Evolutionary conservation across 1,140 invertebrate species (phyloP), one percentile per base, ranked within the genome.

Genomic region (Sinella curviseta): DNA sequence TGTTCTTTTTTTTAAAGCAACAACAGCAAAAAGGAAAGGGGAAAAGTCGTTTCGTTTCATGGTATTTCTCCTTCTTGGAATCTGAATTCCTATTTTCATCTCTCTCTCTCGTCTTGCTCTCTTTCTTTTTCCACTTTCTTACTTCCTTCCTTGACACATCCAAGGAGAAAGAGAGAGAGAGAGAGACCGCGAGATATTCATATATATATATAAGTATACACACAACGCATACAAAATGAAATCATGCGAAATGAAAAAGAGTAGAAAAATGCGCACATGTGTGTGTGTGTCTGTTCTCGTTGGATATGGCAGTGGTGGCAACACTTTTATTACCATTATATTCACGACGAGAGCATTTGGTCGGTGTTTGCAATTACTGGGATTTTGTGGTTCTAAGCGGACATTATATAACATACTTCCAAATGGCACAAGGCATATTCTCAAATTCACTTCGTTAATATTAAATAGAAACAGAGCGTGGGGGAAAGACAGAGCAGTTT

Each of bases 321-420:
- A n/a, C n/a, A 17, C 55, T 60, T 60, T 60, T 24, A 60, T 60
- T 60, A 26, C 55, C 24, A 12, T 24, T 60, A 26, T 60, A 60
- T 24, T 60, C 14, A 3, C 14, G 55, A 4, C 4, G 3, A 24
- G 24, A 14, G 3, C 14, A 4, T 60, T 60, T 60, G 55, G 55
- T 26, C 55, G 24, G n/a, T 60, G 55, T 60, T 60, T 60, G 55
- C 55, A 60, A 60, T 60, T 60, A 26, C 55, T 60, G 55, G 55
- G 55, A 60, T 60, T 60, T 60, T 60, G 55, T 26, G 55, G 55
- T 60, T 60, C 8, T 60, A 48, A 48, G 17, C 39, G 4, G 39
- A 48, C 4, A 48, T n/a, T 48, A 48, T 48, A 48, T 48, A 48
- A 48, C 39, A 48, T 48, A 8, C 39, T 48, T 48, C 4, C 17